A percentile compares a stretch with the other conserved stretches of the same genome.
Evolutionary conservation across 2,888 invertebrate genomes (phyloP).

Genomic region (Tenthredo notha): DNA sequence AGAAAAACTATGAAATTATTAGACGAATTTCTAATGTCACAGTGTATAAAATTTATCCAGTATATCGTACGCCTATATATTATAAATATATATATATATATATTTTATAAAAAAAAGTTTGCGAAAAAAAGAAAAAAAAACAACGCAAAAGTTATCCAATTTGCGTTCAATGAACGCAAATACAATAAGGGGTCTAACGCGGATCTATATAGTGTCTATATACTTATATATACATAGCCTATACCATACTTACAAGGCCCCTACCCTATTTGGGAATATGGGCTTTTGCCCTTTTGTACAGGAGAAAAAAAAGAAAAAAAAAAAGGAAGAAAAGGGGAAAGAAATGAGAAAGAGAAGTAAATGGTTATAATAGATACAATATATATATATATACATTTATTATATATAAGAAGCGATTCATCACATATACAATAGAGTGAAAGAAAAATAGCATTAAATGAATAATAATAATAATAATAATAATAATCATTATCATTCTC

Average conservation of each 20-base stretch:
- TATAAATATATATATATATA: too few species aligned
- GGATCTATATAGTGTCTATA: neutral
- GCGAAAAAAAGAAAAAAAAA: neutral
- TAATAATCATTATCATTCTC: neutral
- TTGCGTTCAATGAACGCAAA: neutral
- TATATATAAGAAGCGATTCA: neutral
- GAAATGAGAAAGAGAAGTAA: neutral
- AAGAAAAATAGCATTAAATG: neutral
- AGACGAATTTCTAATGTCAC: neutral
- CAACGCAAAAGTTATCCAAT: neutral
- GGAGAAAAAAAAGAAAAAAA: neutral
- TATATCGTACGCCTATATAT: neutral
- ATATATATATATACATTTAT: neutral
- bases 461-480: neutral
- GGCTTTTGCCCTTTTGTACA: neutral
- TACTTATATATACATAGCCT: neutral
- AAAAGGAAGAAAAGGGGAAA: neutral
- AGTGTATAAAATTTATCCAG: neutral
- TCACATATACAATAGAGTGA: neutral
- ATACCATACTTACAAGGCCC: neutral
- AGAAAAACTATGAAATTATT: neutral
- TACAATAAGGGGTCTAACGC: neutral
- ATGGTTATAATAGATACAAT: neutral
- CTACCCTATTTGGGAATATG: neutral
- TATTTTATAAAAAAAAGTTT: neutral